A percentile compares a stretch with the other conserved stretches of the same genome.
These are phyloP conservation scores for Zosterops pallidus DNA, from an alignment of 2,113 vertebrate genomes.

Conservation along the genomic window DNA sequence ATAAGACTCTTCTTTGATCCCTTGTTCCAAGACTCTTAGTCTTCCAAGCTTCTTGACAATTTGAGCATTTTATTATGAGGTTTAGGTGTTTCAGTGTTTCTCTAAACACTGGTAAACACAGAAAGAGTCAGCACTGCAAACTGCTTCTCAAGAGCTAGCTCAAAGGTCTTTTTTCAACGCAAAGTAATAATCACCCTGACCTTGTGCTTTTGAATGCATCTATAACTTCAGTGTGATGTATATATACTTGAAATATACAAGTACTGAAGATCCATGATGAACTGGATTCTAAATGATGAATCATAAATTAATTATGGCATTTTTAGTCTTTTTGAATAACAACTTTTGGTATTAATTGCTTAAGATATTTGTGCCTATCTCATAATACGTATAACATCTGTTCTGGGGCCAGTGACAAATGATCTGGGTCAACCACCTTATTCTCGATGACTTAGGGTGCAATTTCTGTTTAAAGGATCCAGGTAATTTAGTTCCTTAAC, in stretches of 20 bases:
- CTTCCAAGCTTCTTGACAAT: not conserved
- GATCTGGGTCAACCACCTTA: not conserved
- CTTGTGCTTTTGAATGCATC: not conserved
- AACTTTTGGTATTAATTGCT: not conserved
- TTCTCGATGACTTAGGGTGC: not conserved
- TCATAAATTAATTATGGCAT: not conserved
- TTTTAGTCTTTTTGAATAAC: not conserved
- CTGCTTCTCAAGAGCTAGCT: not conserved
- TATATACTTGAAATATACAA: rapidly evolving
- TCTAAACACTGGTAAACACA: not conserved
- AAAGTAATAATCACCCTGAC: not conserved
- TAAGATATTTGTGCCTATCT: not conserved
- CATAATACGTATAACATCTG: not conserved
- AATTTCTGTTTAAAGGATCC: not conserved
- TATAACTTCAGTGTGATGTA: not conserved
- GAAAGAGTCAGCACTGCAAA: not conserved
- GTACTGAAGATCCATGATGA: not conserved
- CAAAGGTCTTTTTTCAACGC: not conserved
- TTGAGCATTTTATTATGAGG: not conserved
- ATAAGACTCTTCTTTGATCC: not conserved
- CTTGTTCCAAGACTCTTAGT: not conserved
- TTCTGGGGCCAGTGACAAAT: not conserved
- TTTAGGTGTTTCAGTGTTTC: not conserved
- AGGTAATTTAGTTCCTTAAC: not conserved
- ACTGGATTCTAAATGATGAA: not conserved